These are phyloP conservation scores for Dolichopus griseipennis DNA, from an alignment of 2,888 invertebrate species.

Conservation along the genomic window DNA sequence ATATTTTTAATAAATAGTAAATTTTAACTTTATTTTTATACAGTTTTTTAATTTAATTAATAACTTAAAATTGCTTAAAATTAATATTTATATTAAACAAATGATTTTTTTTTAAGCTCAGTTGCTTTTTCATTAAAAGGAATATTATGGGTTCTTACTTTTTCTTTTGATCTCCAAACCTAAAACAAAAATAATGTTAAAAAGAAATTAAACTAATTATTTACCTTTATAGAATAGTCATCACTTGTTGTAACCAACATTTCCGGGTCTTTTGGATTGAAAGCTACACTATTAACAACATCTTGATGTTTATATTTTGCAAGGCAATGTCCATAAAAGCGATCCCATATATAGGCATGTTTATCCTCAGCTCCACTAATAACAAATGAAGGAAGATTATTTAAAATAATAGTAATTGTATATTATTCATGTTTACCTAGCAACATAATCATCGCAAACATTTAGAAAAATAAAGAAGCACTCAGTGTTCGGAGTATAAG, in stretches of 20 bases:
- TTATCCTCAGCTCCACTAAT: constrained; percentile 74
- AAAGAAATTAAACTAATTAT: neutral
- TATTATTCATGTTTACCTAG: constrained; percentile 50
- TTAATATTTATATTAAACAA: no score
- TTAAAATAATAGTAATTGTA: neutral
- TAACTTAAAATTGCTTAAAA: no score
- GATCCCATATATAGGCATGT: constrained; percentile 76
- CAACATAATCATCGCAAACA: constrained; percentile 72
- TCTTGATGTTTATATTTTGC: constrained; percentile 66
- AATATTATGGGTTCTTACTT: constrained; percentile 11
- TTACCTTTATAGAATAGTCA: constrained; percentile 62
- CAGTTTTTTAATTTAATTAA: no score
- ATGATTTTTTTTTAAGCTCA: constrained; percentile 13
- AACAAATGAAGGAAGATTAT: constrained; percentile 22
- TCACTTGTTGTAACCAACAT: constrained; percentile 77
- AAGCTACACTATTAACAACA: constrained; percentile 78
- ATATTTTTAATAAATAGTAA: no score
- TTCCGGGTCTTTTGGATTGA: constrained; percentile 70
- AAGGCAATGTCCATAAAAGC: constrained; percentile 70
- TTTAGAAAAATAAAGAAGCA: constrained; percentile 82
- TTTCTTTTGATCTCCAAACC: constrained; percentile 20
- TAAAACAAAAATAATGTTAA: neutral
- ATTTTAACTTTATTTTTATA: no score
- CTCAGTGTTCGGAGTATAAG: constrained; percentile 74
- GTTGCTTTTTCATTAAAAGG: neutral